Evolutionary conservation across 2,888 invertebrate genomes (phyloP), one percentile per base, ranked within the genome.

Genomic region (Ophonus ardosiacus): DNA sequence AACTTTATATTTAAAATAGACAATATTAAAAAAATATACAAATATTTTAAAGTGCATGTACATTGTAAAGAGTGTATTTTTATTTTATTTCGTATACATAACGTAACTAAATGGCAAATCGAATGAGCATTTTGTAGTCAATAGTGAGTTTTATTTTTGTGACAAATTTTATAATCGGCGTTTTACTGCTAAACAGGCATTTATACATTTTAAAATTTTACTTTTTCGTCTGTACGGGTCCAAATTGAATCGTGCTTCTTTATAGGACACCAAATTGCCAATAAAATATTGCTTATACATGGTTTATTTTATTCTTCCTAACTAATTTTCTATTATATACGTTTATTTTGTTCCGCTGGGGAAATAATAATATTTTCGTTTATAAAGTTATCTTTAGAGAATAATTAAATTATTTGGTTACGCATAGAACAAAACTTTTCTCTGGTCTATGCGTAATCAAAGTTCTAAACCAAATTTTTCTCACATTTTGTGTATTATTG

Each of bases 391-490:
- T 40, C 40, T 40, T 38, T 76, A n/a, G 43, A 51, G 76, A 76
- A 56, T 56, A 56, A 51, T 51, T 76, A 13, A 24, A 76, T 76
- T 21, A 51, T 76, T 76, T 76, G 68, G 8, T n/a, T 61, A 68
- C 31, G 31, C 31, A 31, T 31, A 31, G 31, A 31, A 31, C 5
- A 31, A 31, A 31, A 31, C 51, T 63, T 81, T 18, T 81, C 17
- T 51, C 4, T n/a, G 15, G 51, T 81, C 56, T 81, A 81, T 40
- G 81, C 81, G 56, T 81, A 81, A 81, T 68, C 81, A 81, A 81
- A 81, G 71, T 57, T 68, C 56, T 81, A 43, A 61, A 38, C 68
- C 17, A 56, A 68, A 24, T 81, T 81, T 68, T 80, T 65, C 43
- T 59, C 71, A 51, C 63, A 24, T 81, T 81, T 17, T 81, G 81